Evolutionary conservation across 2,888 invertebrate genomes (phyloP), one percentile per base, ranked within the genome.

Genomic region (Drosophila anomelani): DNA sequence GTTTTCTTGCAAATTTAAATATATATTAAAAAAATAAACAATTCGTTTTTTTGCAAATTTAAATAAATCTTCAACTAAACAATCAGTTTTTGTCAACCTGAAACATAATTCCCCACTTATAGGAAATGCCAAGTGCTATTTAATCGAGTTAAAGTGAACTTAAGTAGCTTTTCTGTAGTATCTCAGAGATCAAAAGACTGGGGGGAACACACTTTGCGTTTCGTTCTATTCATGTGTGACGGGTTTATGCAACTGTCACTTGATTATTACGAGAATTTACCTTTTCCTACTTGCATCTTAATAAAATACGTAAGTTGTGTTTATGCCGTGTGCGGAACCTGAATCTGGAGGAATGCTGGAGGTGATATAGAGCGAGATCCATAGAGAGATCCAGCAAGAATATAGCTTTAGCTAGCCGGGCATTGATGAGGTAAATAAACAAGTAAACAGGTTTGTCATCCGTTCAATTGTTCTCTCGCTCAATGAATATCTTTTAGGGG

Each of bases 191-290:
- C 49, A 56, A 56, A 66, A 57, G 49, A 41, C 36, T 23, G 29
- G 29, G 47, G 29, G 47, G 47, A n/a, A 15, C 41, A 51, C 49
- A 32, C 41, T 36, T 49, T 13, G 9, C 20, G 20, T 56, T 68
- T 41, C 43, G 15, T 49, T 49, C 23, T 49, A 32, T 56, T 56
- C 68, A 66, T 66, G 66, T 49, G 55, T 32, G 68, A 55, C 68
- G 36, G 36, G 47, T 56, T 56, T 68, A 68, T 68, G 68, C 66
- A 68, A 68, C 41, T 68, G 47, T 56, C 66, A 51, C 60, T 60
- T 15, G 17, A n/a, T n/a, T 36, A 20, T 56, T n/a, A 44, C 29
- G 34, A 44, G 17, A 55, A 44, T 29, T 44, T 23, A 60, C 63
- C 61, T 51, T 20, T 67, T 67, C 67, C 64, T 41, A 49, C 55